Conservation (phyloP, 2,888 invertebrate species). For the Amblyjoppa fuscipennis region DNA sequence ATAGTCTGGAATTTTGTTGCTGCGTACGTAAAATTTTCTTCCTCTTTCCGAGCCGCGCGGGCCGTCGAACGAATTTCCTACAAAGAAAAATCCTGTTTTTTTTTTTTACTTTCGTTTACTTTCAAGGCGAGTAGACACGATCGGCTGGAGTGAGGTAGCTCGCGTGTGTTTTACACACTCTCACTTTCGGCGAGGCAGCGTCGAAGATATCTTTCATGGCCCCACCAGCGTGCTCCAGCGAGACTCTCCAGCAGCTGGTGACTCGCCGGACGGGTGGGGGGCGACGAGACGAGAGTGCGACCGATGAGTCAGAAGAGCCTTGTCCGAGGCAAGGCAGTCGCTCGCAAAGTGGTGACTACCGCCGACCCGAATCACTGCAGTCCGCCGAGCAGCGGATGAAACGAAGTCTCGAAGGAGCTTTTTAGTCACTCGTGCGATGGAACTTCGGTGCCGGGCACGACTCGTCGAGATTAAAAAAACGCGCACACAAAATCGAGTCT, state of each 20-base stretch:
- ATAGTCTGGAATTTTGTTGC: not conserved
- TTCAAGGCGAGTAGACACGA: not conserved
- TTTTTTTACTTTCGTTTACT: not conserved
- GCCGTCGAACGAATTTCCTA: not conserved
- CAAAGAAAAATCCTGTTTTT: not conserved
- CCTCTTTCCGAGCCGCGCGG: not conserved
- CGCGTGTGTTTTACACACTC: not conserved
- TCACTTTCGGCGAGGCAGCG: not conserved
- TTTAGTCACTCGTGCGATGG: conserved; percentile 5
- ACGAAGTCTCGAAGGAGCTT: not conserved
- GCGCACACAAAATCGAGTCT: not conserved
- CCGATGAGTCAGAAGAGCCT: conserved; percentile 48
- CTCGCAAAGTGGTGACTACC: conserved; percentile 58
- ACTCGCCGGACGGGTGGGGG: conserved; percentile 32
- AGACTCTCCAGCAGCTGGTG: conserved; percentile 62
- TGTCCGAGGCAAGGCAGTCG: conserved; percentile 38
- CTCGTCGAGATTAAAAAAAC: not conserved
- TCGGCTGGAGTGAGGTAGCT: not conserved
- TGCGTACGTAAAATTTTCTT: not conserved
- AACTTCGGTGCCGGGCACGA: not conserved
- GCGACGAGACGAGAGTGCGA: conserved; percentile 22
- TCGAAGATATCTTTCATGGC: not conserved
- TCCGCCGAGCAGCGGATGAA: not conserved
- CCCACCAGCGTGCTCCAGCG: conserved; percentile 31
- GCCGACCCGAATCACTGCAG: conserved; percentile 8